Evolutionary conservation across 2,797 vertebrate genomes (phyloP), one percentile per base, ranked within the genome.

Genomic region (Echiichthys vipera): DNA sequence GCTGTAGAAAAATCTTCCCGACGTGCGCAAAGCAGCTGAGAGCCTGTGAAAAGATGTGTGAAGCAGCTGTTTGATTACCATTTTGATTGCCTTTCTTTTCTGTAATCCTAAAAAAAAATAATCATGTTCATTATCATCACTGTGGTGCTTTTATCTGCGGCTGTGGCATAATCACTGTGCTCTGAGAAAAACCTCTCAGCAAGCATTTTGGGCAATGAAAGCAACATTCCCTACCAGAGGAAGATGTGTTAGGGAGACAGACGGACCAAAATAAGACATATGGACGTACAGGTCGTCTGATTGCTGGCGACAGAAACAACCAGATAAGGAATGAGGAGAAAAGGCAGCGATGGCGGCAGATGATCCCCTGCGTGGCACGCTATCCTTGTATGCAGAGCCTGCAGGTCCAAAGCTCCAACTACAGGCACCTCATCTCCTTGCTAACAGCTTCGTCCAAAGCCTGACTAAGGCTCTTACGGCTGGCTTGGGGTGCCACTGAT

Each of bases 381-480:
- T 5, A 71, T 83, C 73, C 84, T 32, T 69, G 71, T 67, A 83
- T 58, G 22, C 68, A 73, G 59, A 64, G 56, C 65, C 79, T 5
- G 24, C 13, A 14, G 82, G 71, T 61, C 66, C 40, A 15, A 62
- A 59, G 80, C 83, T 53, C 63, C 77, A 58, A 68, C 75, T 57
- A 54, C 70, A 42, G 69, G 77, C 80, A 62, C 74, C 61, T 72
- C 78, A 64, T 79, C 81, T 84, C 66, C 43, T 68, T 29, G 76
- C 81, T 64, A 56, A 66, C 74, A 61, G 81, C 77, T 76, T 77
- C 65, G 22, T 83, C 83, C 82, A 86, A 89, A 90, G 84, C 82
- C 83, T 68, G 77, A 73, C 77, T 91, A 91, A 93, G 87, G 75
- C 83, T 90, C 88, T 92, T 90, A 89, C 4, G 1, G 40, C n/a